Evolutionary conservation across 2,888 invertebrate species (phyloP).

Genomic region (Spodoptera littoralis): DNA sequence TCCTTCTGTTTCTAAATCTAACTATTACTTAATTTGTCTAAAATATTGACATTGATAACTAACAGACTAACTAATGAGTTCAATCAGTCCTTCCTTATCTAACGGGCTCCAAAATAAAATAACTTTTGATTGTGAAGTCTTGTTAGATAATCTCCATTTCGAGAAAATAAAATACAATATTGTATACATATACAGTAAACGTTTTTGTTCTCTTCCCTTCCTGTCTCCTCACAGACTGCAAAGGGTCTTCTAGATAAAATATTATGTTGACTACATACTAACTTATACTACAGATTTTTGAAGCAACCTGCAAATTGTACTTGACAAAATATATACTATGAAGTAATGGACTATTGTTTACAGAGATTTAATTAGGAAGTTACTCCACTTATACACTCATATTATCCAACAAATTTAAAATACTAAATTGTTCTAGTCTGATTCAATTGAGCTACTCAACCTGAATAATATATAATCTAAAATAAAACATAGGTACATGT

Average conservation of each 20-base stretch:
- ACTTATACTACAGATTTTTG: constrained; percentile 76
- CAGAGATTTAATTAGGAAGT: constrained; percentile 68
- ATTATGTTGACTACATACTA: constrained; percentile 74
- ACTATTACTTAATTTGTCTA: constrained; percentile 46
- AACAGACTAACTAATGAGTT: constrained; percentile 51
- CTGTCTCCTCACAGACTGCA: constrained; percentile 53
- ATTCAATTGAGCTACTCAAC: constrained; percentile 59
- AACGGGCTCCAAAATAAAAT: constrained; percentile 43
- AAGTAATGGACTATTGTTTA: constrained; percentile 58
- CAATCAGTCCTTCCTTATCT: constrained; percentile 44
- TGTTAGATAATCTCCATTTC: constrained; percentile 49
- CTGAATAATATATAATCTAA: constrained; percentile 58
- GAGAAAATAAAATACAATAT: constrained; percentile 43
- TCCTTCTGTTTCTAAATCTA: constrained; percentile 33
- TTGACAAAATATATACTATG: constrained; percentile 71
- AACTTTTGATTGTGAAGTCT: constrained; percentile 43
- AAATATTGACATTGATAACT: constrained; percentile 36
- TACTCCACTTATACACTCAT: constrained; percentile 42
- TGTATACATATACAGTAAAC: constrained; percentile 47
- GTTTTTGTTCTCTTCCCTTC: constrained; percentile 73
- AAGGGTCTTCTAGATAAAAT: constrained; percentile 65
- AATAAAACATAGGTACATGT: constrained; percentile 59
- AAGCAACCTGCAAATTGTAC: constrained; percentile 82
- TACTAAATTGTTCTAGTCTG: constrained; percentile 64
- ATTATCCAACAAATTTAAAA: constrained; percentile 59